A percentile compares a stretch with the other conserved stretches of the same genome.
Conservation (phyloP, 2,797 vertebrate genomes). For the Phylloscopus collybita region DNA sequence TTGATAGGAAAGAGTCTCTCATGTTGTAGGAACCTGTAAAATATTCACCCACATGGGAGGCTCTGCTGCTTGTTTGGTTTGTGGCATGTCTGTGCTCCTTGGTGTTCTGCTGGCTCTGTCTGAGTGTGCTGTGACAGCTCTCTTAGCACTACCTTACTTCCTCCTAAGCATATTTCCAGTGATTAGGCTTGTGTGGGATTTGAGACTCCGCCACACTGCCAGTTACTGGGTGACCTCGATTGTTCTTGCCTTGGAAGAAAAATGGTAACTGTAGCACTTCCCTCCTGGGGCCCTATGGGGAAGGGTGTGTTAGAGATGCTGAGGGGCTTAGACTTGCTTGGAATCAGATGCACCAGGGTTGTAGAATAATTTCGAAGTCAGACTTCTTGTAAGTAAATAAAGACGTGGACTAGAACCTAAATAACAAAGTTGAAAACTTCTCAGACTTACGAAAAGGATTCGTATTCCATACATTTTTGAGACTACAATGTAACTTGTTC, state of each 20-base stretch:
- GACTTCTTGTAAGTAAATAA: not conserved
- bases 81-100: not conserved
- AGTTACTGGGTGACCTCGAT: not conserved
- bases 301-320: not conserved
- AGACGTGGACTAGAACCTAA: not conserved
- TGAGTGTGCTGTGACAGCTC: not conserved
- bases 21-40: not conserved
- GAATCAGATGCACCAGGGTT: rapidly evolving
- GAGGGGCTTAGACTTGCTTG: not conserved
- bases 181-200: not conserved
- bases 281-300: not conserved
- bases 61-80: not conserved
- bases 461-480: not conserved
- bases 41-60: not conserved
- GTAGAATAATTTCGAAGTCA: not conserved
- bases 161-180: not conserved
- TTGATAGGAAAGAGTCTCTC: not conserved
- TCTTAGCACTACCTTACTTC: not conserved
- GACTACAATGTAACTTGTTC: not conserved
- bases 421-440: not conserved
- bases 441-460: not conserved
- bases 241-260: not conserved
- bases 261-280: not conserved
- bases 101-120: not conserved
- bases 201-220: not conserved